These are phyloP conservation scores for Morus bassanus DNA, from an alignment of 2,797 vertebrate species.

Conservation along the genomic window DNA sequence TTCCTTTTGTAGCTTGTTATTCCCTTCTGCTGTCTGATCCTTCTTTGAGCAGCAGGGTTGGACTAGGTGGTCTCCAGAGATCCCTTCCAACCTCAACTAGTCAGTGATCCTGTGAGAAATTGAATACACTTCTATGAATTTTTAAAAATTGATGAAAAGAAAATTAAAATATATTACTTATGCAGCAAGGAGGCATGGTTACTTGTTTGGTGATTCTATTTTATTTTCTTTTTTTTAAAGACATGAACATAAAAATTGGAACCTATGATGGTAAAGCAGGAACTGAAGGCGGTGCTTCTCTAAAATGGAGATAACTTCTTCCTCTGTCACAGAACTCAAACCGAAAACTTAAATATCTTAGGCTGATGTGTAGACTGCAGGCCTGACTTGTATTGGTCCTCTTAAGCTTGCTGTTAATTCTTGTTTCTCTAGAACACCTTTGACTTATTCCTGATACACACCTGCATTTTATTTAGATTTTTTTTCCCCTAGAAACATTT, in stretches of 20 bases:
- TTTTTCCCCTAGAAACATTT: rapidly evolving
- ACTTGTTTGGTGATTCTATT: not conserved
- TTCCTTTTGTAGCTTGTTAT: not conserved
- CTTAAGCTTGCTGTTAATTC: not conserved
- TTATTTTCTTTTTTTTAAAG: not conserved
- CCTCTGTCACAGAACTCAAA: not conserved
- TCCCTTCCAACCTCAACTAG: not conserved
- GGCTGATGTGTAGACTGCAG: not conserved
- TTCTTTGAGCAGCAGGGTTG: not conserved
- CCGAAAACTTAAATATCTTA: not conserved
- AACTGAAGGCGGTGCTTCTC: not conserved
- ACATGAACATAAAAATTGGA: not conserved
- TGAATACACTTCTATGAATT: not conserved
- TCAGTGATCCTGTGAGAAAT: not conserved
- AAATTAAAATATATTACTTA: not conserved
- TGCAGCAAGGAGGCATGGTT: not conserved
- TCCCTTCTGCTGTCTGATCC: not conserved
- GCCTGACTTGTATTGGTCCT: not conserved
- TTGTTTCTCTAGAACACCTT: not conserved
- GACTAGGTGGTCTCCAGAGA: not conserved
- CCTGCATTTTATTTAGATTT: not conserved
- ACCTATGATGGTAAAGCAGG: not conserved
- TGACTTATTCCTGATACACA: not conserved
- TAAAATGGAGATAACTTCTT: not conserved
- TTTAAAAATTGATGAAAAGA: not conserved